A percentile compares a stretch with the other conserved stretches of the same genome.
phyloP scores from a whole-genome alignment of 2,113 vertebrate species.

The Dromaius novaehollandiae region DNA sequence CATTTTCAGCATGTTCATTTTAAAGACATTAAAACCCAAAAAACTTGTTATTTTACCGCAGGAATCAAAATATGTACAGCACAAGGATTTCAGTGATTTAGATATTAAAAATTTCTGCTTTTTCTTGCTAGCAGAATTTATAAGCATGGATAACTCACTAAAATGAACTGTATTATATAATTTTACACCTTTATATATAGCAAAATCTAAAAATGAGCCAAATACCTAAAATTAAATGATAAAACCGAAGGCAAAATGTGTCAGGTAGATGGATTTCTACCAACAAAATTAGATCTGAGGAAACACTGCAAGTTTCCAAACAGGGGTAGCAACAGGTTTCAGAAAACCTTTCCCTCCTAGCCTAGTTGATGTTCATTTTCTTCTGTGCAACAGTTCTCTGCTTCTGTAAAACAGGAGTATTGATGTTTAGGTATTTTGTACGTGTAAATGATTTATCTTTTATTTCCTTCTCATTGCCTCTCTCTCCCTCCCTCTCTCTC shows the following conservation, averaged over 20 bases:
- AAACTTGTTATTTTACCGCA: neutral
- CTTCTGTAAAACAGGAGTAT: neutral
- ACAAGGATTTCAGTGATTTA: neutral
- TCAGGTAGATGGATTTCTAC: neutral
- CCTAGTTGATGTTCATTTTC: neutral
- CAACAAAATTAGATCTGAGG: neutral
- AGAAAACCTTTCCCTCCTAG: neutral
- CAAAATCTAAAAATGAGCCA: neutral
- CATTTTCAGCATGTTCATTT: neutral
- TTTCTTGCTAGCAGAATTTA: neutral
- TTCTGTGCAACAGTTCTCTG: neutral
- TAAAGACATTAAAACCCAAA: neutral
- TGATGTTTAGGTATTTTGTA: conserved; percentile 1
- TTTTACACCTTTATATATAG: neutral
- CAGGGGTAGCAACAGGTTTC: conserved; percentile 40
- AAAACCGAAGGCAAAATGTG: neutral
- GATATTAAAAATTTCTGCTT: neutral
- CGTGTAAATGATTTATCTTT: conserved; percentile 3
- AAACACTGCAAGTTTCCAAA: neutral
- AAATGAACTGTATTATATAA: neutral
- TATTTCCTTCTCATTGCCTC: conserved; percentile 5
- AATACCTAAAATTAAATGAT: neutral
- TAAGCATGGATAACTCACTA: neutral
- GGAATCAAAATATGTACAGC: neutral
- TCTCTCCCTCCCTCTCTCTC: neutral